Evolutionary conservation across 2,888 invertebrate genomes (phyloP).

Genomic region (Ochropleura plecta): DNA sequence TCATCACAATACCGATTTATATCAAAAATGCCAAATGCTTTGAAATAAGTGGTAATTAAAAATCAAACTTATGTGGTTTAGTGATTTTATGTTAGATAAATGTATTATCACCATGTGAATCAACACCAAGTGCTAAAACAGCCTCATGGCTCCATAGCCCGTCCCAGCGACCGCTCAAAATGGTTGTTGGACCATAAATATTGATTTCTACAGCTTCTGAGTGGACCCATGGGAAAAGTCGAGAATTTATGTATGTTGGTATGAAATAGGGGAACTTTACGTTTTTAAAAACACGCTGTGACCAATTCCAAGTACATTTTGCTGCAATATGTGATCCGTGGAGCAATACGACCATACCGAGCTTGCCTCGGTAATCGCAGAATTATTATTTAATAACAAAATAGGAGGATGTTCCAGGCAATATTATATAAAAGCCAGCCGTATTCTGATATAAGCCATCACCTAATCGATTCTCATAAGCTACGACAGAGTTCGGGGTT

Average conservation of each 20-base stretch:
- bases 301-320: slow-evolving; percentile 7
- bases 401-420: slow-evolving; percentile 2
- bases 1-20: background rate
- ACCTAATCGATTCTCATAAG: background rate
- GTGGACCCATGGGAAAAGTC: background rate
- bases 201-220: slow-evolving; percentile 11
- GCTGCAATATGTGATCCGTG: slow-evolving; percentile 15
- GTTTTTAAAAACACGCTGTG: slow-evolving; percentile 26
- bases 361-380: slow-evolving; percentile 18
- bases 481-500: background rate
- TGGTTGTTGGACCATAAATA: slow-evolving; percentile 26
- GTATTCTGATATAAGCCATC: slow-evolving; percentile 17
- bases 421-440: background rate
- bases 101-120: background rate
- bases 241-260: background rate
- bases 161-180: slow-evolving; percentile 1
- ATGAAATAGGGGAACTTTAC: background rate
- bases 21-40: no score
- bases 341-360: slow-evolving; percentile 2
- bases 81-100: background rate
- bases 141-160: background rate
- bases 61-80: background rate
- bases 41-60: background rate
- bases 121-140: background rate
- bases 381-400: slow-evolving; percentile 41